Conservation (phyloP, 1,140 invertebrate genomes). For the Sycobia sp. region DNA sequence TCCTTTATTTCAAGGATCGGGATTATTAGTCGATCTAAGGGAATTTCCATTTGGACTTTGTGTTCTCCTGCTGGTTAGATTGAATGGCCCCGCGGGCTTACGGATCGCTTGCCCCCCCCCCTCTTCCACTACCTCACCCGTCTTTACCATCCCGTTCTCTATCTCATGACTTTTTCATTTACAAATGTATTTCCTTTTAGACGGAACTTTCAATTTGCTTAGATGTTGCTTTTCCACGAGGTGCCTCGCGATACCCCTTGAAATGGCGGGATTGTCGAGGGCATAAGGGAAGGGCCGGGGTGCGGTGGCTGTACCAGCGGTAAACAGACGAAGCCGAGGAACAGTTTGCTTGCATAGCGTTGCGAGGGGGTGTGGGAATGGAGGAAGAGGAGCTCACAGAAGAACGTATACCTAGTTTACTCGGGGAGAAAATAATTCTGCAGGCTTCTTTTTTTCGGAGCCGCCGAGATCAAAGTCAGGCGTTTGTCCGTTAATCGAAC, state of each 20-base stretch:
- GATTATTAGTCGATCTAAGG: too few species aligned
- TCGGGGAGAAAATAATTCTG: conserved; percentile 21
- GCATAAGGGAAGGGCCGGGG: too few species aligned
- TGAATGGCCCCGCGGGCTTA: conserved; percentile 45
- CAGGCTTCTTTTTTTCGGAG: background rate
- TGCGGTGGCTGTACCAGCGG: too few species aligned
- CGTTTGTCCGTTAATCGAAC: too few species aligned
- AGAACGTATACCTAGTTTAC: too few species aligned
- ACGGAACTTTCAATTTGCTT: conserved; percentile 59
- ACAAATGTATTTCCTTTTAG: conserved; percentile 59
- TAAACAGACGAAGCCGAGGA: background rate
- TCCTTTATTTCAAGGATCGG: too few species aligned
- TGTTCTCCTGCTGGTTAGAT: conserved; percentile 39
- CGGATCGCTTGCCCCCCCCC: conserved; percentile 19
- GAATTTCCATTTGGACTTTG: conserved; percentile 44
- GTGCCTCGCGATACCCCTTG: conserved; percentile 25
- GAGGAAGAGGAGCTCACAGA: conserved; percentile 38
- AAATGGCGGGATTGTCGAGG: too few species aligned
- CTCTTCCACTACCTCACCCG: too few species aligned
- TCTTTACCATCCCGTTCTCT: too few species aligned
- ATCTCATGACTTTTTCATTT: conserved; percentile 58
- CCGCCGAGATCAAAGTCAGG: conserved; percentile 28
- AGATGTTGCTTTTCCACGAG: conserved; percentile 43
- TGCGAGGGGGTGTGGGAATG: conserved; percentile 2
- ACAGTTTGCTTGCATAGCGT: background rate